A percentile compares a stretch with the other conserved stretches of the same genome.
Conservation (phyloP, 2,888 invertebrate genomes). For the Dicyrtomina minuta region DNA sequence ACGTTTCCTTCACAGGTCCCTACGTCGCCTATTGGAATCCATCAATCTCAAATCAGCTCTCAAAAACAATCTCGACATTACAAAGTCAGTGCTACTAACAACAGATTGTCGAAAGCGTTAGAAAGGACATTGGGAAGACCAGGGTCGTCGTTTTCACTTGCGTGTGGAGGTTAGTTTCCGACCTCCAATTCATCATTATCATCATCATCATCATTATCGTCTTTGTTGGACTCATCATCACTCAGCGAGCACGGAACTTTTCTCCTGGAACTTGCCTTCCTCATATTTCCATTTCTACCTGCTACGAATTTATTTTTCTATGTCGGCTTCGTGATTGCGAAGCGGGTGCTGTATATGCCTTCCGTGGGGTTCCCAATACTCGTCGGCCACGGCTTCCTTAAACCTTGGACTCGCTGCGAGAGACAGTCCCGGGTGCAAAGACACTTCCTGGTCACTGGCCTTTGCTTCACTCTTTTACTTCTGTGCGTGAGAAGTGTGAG, state of each 20-base stretch:
- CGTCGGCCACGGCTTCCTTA: constrained; percentile 71
- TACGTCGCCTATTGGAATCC: constrained; percentile 3
- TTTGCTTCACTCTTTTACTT: constrained; percentile 53
- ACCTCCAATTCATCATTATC: no score
- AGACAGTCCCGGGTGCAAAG: constrained; percentile 52
- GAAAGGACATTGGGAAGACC: constrained; percentile 3
- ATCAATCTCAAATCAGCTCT: constrained; percentile 9
- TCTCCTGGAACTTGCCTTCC: no score
- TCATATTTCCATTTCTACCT: no score
- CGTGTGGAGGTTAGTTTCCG: no score
- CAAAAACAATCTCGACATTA: constrained; percentile 20
- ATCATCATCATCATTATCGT: no score
- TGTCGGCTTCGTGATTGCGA: no score
- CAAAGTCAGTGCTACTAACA: not conserved
- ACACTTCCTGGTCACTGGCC: constrained; percentile 53
- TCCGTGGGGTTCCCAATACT: constrained; percentile 91
- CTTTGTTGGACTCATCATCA: no score
- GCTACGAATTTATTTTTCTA: no score
- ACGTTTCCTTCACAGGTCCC: no score
- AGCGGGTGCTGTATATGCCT: no score
- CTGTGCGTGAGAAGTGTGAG: no score
- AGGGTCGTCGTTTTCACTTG: not conserved
- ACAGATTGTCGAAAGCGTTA: constrained; percentile 14
- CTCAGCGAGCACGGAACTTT: no score
- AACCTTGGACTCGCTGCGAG: constrained; percentile 59